These are phyloP conservation scores for Gryllus bimaculatus DNA, from an alignment of 1,140 invertebrate species.

Conservation along the genomic window DNA sequence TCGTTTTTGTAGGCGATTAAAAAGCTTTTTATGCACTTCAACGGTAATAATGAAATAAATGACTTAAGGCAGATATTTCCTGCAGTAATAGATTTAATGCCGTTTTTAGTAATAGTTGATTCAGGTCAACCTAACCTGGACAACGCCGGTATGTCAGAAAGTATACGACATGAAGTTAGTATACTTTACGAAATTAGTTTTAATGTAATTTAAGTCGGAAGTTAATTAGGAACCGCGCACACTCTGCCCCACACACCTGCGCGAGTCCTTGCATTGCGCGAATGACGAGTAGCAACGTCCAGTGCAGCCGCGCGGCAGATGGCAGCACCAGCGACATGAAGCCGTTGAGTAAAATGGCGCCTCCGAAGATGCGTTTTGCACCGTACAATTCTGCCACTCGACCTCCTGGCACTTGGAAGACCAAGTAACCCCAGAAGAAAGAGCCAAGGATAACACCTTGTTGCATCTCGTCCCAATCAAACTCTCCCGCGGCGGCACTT, in stretches of 20 bases:
- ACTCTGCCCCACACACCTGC: slow-evolving; percentile 12
- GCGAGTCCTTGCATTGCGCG: slow-evolving; percentile 23
- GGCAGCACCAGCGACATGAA: slow-evolving; percentile 41
- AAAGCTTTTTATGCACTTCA: too few species aligned
- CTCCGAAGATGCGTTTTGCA: slow-evolving; percentile 36
- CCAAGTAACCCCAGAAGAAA: slow-evolving; percentile 42
- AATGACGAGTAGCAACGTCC: slow-evolving; percentile 20
- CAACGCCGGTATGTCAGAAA: too few species aligned
- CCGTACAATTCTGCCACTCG: slow-evolving; percentile 35
- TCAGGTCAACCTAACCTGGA: too few species aligned
- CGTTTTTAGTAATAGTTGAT: too few species aligned
- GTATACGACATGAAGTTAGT: too few species aligned
- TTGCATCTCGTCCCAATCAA: slow-evolving; percentile 27
- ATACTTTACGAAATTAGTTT: too few species aligned
- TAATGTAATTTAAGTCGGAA: too few species aligned
- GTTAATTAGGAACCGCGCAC: too few species aligned
- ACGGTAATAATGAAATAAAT: too few species aligned
- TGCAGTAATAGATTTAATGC: too few species aligned
- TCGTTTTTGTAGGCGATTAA: too few species aligned
- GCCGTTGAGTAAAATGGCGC: slow-evolving; percentile 38
- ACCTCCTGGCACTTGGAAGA: slow-evolving; percentile 43
- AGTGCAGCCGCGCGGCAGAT: slow-evolving; percentile 29
- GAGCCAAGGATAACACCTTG: slow-evolving; percentile 36
- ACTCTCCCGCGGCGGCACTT: slow-evolving; percentile 24
- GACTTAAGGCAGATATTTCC: too few species aligned